Evolutionary conservation across 1,140 invertebrate species (phyloP), one percentile per base, ranked within the genome.

Genomic region (Radopholus similis): DNA sequence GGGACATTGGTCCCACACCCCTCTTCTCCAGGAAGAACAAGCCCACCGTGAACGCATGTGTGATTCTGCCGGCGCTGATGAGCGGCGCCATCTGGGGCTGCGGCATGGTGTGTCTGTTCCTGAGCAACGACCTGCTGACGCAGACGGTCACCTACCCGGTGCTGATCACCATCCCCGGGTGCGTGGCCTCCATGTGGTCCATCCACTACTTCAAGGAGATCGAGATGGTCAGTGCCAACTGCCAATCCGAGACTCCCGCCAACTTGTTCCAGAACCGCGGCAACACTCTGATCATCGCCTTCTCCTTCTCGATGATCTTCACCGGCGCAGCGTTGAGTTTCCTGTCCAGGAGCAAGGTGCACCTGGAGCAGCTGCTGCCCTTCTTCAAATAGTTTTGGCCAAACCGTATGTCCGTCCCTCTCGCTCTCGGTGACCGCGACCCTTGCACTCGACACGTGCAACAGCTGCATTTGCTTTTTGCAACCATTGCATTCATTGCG

Each of bases 131-230:
- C 35, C 28, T 73, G 11, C 64, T 75, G 1, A 59, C 71, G 11
- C 70, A 66, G 54, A 66, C 71, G 23, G 49, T 72, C 26, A 60
- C 64, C 28, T 72, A 74, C n/a, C 70, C 70, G 35, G 32, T 68
- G n/a, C 32, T 59, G 40, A 51, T 68, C n/a, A 72, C 62, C 28
- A 15, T 72, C 18, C 70, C 70, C 1, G 70, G 70, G 5, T 60
- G 60, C 34, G 38, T 72, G 18, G 70, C 71, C 30, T 69, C 72
- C 6, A 18, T 74, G 13, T 72, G 70, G 70, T 68, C 60, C 54
- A 44, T 72, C 54, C 73, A 73, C 30, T 72, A 56, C 56, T 74
- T 72, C 23, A 64, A 74, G 54, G 70, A 72, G 54, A 72, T 72
- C 21, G 37, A 72, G 15, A 42, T 72, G 37, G 57, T 71, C 15